Conservation (phyloP, 1,140 invertebrate species). For the Phymastichus coffea region DNA sequence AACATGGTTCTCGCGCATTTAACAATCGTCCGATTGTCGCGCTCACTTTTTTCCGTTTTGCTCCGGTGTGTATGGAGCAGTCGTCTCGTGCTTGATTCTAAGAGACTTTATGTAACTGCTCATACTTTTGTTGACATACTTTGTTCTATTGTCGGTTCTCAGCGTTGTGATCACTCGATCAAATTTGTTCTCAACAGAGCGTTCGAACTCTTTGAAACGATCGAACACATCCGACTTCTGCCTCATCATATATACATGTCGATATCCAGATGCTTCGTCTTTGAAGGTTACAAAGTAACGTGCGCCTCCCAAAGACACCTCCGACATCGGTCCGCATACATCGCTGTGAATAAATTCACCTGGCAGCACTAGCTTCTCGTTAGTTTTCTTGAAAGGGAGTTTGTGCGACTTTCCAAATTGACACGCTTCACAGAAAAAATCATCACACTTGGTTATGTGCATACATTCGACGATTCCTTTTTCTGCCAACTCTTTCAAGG, state of each 20-base stretch:
- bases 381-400: constrained; percentile 6
- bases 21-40: not conserved
- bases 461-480: constrained; percentile 1
- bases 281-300: constrained; percentile 41
- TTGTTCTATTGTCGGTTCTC: not conserved
- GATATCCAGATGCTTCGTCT: constrained; percentile 30
- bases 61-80: not conserved
- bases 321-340: constrained; percentile 42
- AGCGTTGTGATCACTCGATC: not conserved
- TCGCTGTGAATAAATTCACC: constrained; percentile 33
- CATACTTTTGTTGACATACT: not conserved
- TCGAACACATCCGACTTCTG: constrained; percentile 21
- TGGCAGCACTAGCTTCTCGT: not conserved
- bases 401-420: constrained; percentile 3
- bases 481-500: not conserved
- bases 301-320: constrained; percentile 33
- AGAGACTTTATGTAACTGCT: not conserved
- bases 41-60: not conserved
- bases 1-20: not conserved
- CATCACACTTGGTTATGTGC: not conserved
- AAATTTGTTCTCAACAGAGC: not conserved
- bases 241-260: constrained; percentile 20
- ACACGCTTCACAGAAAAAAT: constrained; percentile 22
- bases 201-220: constrained; percentile 17
- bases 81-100: not conserved